Base-by-base conservation (phyloP, 1,140 invertebrate species). In the Trachymyrmex septentrionalis region DNA sequence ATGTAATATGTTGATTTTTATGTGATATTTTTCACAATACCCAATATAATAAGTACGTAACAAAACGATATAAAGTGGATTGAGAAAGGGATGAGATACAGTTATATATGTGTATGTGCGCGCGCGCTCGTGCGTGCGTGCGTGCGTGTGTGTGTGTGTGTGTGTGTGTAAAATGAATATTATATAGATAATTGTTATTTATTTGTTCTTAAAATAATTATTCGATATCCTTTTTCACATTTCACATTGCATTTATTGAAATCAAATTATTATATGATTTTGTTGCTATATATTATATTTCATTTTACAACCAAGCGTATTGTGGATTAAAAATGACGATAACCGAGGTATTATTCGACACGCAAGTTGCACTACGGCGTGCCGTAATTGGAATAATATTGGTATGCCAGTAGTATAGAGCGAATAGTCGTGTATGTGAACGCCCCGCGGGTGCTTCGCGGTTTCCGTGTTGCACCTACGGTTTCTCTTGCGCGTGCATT, bases 341-440 rank as follows among this genome's bases (percentile, higher is more conserved):
- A 75, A 59, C n/a, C 12, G 38, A 30, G 57, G 38, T 44, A 77
- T 48, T 63, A 38, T 50, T 24, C 10, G 59, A 78, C 59, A 64
- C 21, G 72, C 53, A 19, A 48, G 59, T 64, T 48, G 59, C 38
- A n/a, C 75, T 14, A 16, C 21, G 24, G 57, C 6, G 38, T 48
- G 34, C 73, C 57, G 19, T 78, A 78, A 66, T 78, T 78, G 38
- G 76, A 66, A 78, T 78, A 78, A 78, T 78, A 78, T 78, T 78
- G 30, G 72, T 59, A 75, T 44, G 38, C 24, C 24, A 44, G 24
- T 7, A 27, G 38, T 48, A 19, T 61, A 66, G 59, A 30, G 57
- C 10, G 24, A 48, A 78, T 27, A n/a, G 24, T 30, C 38, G 21
- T 59, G 59, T 78, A 38, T 61, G 59, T 66, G 59, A 50, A 66